Base-by-base conservation (phyloP, 2,888 invertebrate species). In the Balanococcus diminutus region DNA sequence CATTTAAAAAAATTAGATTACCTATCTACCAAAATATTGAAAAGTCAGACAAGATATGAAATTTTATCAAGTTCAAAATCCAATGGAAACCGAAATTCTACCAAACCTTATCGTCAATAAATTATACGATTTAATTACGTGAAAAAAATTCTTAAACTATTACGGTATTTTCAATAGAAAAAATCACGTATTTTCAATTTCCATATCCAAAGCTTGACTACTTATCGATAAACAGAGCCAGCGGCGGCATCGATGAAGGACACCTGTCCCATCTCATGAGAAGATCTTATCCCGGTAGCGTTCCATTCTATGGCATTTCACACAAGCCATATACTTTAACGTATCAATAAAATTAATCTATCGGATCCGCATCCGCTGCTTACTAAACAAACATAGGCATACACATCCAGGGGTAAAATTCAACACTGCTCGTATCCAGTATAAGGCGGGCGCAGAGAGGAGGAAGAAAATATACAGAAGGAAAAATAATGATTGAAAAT, bases 401-500 rank as follows among this genome's bases (percentile, higher is more conserved):
- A 22, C 11, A 19, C 19, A 6, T 3, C 3, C 19, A 51, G 51
- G 51, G 51, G 19, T 51, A 51, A 3, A 51, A 36, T 8, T 6
- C n/a, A n/a, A 11, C 42, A 11, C 9, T 11, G 11, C 11, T 16
- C n/a, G n/a, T n/a, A n/a, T n/a, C n/a, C n/a, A n/a, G n/a, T n/a
- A n/a, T n/a, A n/a, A n/a, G 25, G 28, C 67, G 67, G n/a, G n/a
- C 6, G 14, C 25, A 1, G n/a, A 25, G 25, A 67, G 25, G 14
- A 11, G 8, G 22, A 2, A 25, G 2, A 0, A 32, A n/a, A 75
- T n/a, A n/a, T 22, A 75, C 3, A 16, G 14, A 28, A 79, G 6
- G 36, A 36, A 36, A 79, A 79, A 79, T 79, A 79, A 79, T 79
- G 75, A 79, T 79, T 79, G 75, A 79, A 79, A 79, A 79, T 79